These are phyloP conservation scores for Lateolabrax maculatus DNA, from an alignment of 2,797 vertebrate genomes.

Conservation along the genomic window DNA sequence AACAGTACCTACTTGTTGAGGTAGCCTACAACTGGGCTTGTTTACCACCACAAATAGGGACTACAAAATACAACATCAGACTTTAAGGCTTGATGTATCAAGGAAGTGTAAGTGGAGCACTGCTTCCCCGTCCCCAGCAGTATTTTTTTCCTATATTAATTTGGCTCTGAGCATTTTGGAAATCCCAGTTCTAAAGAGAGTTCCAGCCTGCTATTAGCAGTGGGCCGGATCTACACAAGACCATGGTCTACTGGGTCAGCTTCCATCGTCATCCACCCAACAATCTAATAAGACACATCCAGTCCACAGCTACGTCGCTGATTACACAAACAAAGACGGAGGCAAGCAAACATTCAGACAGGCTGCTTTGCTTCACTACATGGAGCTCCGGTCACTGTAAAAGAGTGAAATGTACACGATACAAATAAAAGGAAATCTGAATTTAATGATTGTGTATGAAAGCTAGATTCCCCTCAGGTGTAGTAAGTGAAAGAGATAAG, in stretches of 20 bases:
- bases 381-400: conserved; percentile 9
- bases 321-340: conserved; percentile 45
- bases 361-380: conserved; percentile 30
- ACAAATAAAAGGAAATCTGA: conserved; percentile 24
- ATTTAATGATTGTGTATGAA: conserved; percentile 21
- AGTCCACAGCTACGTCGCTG: conserved; percentile 40
- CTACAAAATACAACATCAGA: background rate
- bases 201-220: conserved; percentile 30
- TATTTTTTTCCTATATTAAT: background rate
- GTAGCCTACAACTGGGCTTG: conserved; percentile 6
- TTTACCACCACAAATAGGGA: conserved; percentile 16
- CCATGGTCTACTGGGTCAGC: conserved; percentile 47
- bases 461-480: conserved; percentile 12
- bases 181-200: conserved; percentile 44
- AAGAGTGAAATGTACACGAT: background rate
- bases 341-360: conserved; percentile 40
- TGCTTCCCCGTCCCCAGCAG: background rate
- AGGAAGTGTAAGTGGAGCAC: conserved; percentile 6
- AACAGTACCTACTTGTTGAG: conserved; percentile 13
- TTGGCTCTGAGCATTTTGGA: conserved; percentile 30
- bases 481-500: conserved; percentile 13
- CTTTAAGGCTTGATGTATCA: background rate
- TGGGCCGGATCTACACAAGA: conserved; percentile 37
- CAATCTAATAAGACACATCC: conserved; percentile 48
- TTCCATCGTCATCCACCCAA: conserved; percentile 59